These are phyloP conservation scores for Embidobia sp. DNA, from an alignment of 2,888 invertebrate genomes.

Conservation along the genomic window DNA sequence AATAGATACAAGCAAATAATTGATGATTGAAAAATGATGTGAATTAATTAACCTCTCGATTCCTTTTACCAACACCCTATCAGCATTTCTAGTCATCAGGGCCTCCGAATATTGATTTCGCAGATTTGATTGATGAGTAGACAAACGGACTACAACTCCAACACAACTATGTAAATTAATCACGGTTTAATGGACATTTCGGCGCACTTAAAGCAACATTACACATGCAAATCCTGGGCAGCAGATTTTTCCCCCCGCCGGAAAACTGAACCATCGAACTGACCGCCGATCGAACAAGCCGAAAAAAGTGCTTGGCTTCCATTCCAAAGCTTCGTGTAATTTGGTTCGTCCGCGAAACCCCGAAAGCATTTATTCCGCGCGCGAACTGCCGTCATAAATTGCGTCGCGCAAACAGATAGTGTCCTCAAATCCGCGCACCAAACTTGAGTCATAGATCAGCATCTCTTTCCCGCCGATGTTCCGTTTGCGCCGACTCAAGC, in stretches of 20 bases:
- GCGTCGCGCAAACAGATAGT: constrained; percentile 73
- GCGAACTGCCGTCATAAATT: constrained; percentile 75
- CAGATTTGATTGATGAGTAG: constrained; percentile 15
- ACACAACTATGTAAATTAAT: constrained; percentile 40
- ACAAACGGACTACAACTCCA: neutral
- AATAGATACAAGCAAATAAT: too few relatives aligned
- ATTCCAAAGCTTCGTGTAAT: too few relatives aligned
- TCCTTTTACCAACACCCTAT: neutral
- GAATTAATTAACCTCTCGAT: too few relatives aligned
- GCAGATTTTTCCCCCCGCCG: neutral
- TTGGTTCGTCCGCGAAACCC: constrained; percentile 7
- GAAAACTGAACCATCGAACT: too few relatives aligned
- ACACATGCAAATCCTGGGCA: neutral
- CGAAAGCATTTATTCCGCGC: constrained; percentile 64
- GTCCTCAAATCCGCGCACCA: constrained; percentile 74
- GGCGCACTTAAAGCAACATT: neutral
- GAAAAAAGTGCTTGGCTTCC: too few relatives aligned
- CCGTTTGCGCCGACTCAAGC: constrained; percentile 44
- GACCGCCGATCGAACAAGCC: too few relatives aligned
- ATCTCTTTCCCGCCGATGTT: constrained; percentile 56
- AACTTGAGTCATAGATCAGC: constrained; percentile 75
- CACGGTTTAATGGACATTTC: constrained; percentile 16
- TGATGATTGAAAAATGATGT: too few relatives aligned
- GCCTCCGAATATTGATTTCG: constrained; percentile 22
- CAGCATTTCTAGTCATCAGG: constrained; percentile 5